Evolutionary conservation across 2,113 vertebrate species (phyloP), one percentile per base, ranked within the genome.

Genomic region (Sebastes schlegelii): DNA sequence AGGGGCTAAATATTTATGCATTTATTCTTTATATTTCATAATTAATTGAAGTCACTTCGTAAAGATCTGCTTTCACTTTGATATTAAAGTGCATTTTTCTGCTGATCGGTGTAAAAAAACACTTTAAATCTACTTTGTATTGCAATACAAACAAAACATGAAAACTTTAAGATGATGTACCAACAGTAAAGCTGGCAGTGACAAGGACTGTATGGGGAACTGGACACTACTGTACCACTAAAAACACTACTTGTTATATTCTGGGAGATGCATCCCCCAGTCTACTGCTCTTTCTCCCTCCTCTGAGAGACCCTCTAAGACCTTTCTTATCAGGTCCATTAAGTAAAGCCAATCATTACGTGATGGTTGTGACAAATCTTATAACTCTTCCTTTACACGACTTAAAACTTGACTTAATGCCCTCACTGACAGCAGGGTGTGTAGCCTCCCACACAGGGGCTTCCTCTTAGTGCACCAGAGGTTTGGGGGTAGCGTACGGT

Each of bases 321-420:
- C 49, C 9, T 72, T 67, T 71, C 52, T 63, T 11, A n/a, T 40
- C 7, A n/a, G 52, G 12, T 46, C 63, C 43, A 63, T 49, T 63
- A 61, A 45, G 17, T 23, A 74, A 17, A 77, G 40, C 40, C 70
- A 67, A 66, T 81, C 75, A 69, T 69, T 45, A 16, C 23, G 60
- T 68, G 58, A 82, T 43, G 43, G 54, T 46, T 70, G 57, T 12
- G 65, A 57, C 54, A 43, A 52, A 60, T 67, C 63, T 73, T 57
- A 11, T 61, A 70, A 74, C 45, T 66, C 46, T 16, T 84, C 67
- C 40, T 86, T 80, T 52, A 83, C 61, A 46, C 7, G 54, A 66
- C 63, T 65, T 79, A 34, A 81, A 79, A 43, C 21, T 86, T 19
- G 23, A 78, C 63, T 79, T 74, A 1, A 46, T 64, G 52, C 4